Base-by-base conservation (phyloP, 1,140 invertebrate genomes). In the Pogonognathellus flavescens region DNA sequence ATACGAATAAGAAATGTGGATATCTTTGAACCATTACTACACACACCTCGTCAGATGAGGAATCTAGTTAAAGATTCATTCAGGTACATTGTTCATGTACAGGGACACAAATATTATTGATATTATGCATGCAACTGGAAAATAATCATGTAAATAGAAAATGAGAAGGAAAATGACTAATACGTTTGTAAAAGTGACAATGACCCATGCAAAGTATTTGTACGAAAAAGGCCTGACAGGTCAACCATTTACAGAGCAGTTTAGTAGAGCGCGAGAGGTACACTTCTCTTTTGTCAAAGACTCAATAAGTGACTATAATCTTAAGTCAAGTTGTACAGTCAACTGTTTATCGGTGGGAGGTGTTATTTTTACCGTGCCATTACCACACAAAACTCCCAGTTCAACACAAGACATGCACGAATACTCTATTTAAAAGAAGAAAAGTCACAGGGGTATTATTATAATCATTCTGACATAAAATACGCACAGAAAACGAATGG, bases 151-250 rank as follows among this genome's bases (percentile, higher is more conserved):
- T 41, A 41, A 41, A 41, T 41, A 41, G 31, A 41, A 41, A 41
- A 41, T 41, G 31, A 41, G 31, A 66, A 31, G 20, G 6, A 25
- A 25, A 66, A 22, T 66, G 62, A 25, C 11, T 22, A 66, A 66
- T 66, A 25, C 14, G 22, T 66, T 66, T 66, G 62, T 66, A 10
- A 66, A 66, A 25, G 62, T 66, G 62, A 66, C 62, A 66, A 66
- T 66, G 62, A 66, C 62, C 62, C 25, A 13, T 66, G 62, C 6
- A 25, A 31, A 66, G 25, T 66, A 66, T 25, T 25, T 66, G 25
- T 25, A 25, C 11, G 62, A 66, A 66, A 25, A n/a, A 66, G 22
- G 62, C 6, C 14, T 25, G 3, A 60, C 20, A 66, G 20, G 18
- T 25, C 22, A 25, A 66, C 20, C 62, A 25, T 60, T 66, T 66